Base-by-base conservation (phyloP, 2,113 vertebrate species). In the Pangasianodon hypophthalmus region DNA sequence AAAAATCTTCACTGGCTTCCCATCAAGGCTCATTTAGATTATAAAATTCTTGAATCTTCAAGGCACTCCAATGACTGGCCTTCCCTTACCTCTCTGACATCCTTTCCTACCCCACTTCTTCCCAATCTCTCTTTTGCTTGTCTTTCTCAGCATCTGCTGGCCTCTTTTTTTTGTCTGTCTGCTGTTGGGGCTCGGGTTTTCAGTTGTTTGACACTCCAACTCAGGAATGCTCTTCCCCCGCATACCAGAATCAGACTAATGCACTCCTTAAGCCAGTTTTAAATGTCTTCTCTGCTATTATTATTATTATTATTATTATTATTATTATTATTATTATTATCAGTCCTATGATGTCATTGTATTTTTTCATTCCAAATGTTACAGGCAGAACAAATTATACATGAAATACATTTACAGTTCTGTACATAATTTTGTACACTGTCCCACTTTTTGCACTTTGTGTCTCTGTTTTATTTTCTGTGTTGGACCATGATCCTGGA, bases 121-220 rank as follows among this genome's bases (percentile, higher is more conserved):
- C 19, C 54, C 32, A 41, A 24, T 60, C 19, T 60, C n/a, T 54
- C 19, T 50, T 50, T 29, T 32, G 29, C 29, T 32, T 10, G n/a
- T 58, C 81, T 56, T 37, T 58, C 32, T 83, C 37, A 62, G 44
- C 82, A 46, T 62, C 58, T 84, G 82, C 37, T 44, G 82, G 82
- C 32, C 82, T 83, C 19, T 56, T 82, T 77, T 77, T 77, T 82
- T 82, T 32, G 52, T 56, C 50, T 60, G 52, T 60, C 80, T 32
- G n/a, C 80, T 56, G 8, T 32, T 84, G 81, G 81, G 37, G 41
- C 81, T 44, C 0, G 1, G 3, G 37, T 1, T 62, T 84, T 62
- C 5, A 14, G 21, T 44, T 60, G 82, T 60, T 44, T 60, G 82
- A 84, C 37, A 60, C 82, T 41, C 54, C 21, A 46, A 14, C 56